Conservation (phyloP, 2,113 vertebrate species). For the Formicarius rufipectus region DNA sequence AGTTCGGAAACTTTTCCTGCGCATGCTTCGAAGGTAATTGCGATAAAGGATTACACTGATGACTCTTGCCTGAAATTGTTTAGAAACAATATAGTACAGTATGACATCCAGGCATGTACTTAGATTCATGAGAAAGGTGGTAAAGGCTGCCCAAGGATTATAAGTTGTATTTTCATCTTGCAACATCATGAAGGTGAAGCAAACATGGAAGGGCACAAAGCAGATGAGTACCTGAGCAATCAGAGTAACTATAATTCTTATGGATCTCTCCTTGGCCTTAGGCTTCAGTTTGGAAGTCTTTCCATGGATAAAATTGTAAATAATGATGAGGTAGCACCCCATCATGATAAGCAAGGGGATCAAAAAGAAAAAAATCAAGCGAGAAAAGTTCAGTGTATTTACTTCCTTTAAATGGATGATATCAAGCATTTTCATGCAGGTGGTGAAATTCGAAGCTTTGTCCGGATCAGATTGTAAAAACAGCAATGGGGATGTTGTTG, state of each 20-base stretch:
- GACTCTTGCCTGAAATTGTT: constrained; percentile 95
- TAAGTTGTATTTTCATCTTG: constrained; percentile 55
- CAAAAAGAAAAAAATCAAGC: constrained; percentile 90
- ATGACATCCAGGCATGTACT: constrained; percentile 93
- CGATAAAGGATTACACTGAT: constrained; percentile 95
- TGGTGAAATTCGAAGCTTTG: constrained; percentile 77
- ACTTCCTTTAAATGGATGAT: constrained; percentile 83
- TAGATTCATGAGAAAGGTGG: constrained; percentile 93
- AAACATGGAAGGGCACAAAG: constrained; percentile 92
- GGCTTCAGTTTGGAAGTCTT: constrained; percentile 92
- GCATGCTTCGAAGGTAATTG: constrained; percentile 90
- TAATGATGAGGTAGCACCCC: constrained; percentile 87
- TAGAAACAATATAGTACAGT: constrained; percentile 96
- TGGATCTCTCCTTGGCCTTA: constrained; percentile 94
- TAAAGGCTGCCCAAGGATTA: constrained; percentile 86
- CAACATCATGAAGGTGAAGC: constrained; percentile 83
- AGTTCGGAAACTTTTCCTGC: constrained; percentile 88
- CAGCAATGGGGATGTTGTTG: constrained; percentile 80
- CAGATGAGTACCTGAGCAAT: constrained; percentile 90
- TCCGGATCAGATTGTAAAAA: constrained; percentile 84
- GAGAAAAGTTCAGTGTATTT: constrained; percentile 82
- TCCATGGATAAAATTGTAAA: constrained; percentile 87
- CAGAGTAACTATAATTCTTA: constrained; percentile 91
- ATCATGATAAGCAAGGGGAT: constrained; percentile 90
- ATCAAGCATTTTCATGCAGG: constrained; percentile 90